phyloP scores from a whole-genome alignment of 2,113 vertebrate genomes.

The Girardinichthys multiradiatus region DNA sequence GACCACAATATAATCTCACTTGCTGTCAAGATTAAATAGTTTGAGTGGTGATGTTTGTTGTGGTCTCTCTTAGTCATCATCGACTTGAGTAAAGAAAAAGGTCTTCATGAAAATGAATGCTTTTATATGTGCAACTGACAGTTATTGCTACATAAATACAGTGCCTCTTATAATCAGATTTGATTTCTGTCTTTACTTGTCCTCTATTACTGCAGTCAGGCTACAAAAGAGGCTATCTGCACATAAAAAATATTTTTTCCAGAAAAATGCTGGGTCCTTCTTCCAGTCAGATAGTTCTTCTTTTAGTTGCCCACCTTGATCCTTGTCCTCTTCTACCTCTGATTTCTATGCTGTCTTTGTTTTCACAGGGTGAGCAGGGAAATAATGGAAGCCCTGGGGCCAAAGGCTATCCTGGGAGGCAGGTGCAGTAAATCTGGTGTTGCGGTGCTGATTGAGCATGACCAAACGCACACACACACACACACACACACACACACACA shows the following conservation, averaged over 20 bases:
- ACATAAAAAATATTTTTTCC: neutral
- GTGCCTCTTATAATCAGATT: neutral
- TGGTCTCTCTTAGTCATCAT: constrained; percentile 29
- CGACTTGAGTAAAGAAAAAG: constrained; percentile 44
- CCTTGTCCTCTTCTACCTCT: neutral
- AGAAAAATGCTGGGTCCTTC: neutral
- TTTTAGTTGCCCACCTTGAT: neutral
- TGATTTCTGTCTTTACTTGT: neutral
- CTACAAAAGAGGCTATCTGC: constrained; percentile 27
- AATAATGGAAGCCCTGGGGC: constrained; percentile 91
- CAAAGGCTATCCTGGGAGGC: constrained; percentile 99
- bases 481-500: constrained; percentile 13
- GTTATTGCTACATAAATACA: constrained; percentile 9
- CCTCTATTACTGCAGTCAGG: constrained; percentile 6
- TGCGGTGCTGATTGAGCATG: constrained; percentile 80
- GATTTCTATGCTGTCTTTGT: constrained; percentile 50
- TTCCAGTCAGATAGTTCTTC: constrained; percentile 4
- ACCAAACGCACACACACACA: constrained; percentile 27
- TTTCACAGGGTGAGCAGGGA: constrained; percentile 87
- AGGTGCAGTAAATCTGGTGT: constrained; percentile 99
- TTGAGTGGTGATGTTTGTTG: constrained; percentile 13
- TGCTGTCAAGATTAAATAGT: constrained; percentile 38
- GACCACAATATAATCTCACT: constrained; percentile 27
- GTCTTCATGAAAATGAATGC: constrained; percentile 42
- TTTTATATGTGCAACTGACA: constrained; percentile 9